A percentile compares a stretch with the other conserved stretches of the same genome.
These are phyloP conservation scores for Mugil cephalus DNA, from an alignment of 2,113 vertebrate species.

Conservation along the genomic window DNA sequence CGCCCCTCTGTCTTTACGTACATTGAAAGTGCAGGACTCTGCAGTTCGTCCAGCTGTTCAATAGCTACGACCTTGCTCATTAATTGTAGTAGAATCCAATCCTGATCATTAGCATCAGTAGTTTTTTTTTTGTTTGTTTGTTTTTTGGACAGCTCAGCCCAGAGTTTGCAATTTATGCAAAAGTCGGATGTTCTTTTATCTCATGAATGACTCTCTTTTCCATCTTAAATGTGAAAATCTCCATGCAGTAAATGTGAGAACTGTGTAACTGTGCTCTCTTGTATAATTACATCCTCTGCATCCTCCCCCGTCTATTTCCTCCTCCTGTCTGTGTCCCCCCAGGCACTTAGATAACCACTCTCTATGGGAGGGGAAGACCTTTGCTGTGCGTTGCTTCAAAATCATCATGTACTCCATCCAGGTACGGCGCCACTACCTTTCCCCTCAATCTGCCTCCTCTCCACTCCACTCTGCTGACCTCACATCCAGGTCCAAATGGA, in stretches of 20 bases:
- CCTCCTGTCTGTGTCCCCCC: constrained; percentile 33
- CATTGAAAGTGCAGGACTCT: background rate
- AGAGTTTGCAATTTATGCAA: background rate
- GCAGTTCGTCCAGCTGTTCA: background rate
- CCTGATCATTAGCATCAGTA: background rate
- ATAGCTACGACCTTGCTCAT: constrained; percentile 8
- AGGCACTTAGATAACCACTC: constrained; percentile 97
- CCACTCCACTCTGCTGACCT: background rate
- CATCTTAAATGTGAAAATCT: constrained; percentile 13
- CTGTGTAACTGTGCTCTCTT: constrained; percentile 4
- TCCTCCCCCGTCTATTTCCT: constrained; percentile 12
- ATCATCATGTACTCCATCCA: constrained; percentile 99
- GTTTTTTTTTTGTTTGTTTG: background rate
- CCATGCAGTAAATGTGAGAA: background rate
- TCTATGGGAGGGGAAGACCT: constrained; percentile 95
- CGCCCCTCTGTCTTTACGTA: background rate
- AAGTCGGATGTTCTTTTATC: background rate
- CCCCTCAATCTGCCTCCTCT: background rate
- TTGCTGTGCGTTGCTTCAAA: constrained; percentile 96
- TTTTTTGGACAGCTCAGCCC: too few relatives aligned
- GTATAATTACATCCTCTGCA: constrained; percentile 39
- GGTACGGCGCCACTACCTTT: constrained; percentile 75
- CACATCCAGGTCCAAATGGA: background rate
- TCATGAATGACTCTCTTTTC: too few relatives aligned
- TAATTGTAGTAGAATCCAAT: constrained; percentile 1